Conservation (phyloP, 2,113 vertebrate genomes). For the Saguinus midas region DNA sequence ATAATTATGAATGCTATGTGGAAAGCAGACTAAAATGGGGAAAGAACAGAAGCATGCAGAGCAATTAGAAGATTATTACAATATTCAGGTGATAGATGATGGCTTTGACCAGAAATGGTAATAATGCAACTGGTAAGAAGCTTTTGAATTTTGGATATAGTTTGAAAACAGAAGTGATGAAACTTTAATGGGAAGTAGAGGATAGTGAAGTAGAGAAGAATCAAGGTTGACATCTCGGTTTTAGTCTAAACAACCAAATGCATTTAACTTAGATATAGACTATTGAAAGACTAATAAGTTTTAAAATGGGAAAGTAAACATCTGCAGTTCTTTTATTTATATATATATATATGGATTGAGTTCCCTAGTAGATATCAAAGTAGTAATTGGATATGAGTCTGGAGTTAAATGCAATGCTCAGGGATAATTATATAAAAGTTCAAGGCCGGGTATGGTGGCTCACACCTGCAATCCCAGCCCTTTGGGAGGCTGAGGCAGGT, state of each 20-base stretch:
- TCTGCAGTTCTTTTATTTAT: background rate
- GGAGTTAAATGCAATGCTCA: background rate
- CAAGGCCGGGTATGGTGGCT: background rate
- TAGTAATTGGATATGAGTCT: background rate
- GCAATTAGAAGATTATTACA: background rate
- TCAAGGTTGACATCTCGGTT: background rate
- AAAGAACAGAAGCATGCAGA: background rate
- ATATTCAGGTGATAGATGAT: background rate
- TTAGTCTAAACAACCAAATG: background rate
- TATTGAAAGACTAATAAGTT: background rate
- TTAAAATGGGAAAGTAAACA: background rate
- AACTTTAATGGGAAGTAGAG: background rate
- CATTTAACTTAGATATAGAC: background rate
- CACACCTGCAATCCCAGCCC: too few species aligned
- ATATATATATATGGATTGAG: background rate
- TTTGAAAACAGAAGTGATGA: background rate
- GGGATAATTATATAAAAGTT: background rate
- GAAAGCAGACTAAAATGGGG: background rate
- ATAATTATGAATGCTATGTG: background rate
- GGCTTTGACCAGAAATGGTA: background rate
- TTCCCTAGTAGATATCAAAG: background rate
- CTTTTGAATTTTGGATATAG: background rate
- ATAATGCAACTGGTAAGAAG: background rate
- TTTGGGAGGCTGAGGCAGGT: too few species aligned
- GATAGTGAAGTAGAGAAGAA: background rate